These are phyloP conservation scores for Gambusia yucatana DNA, from an alignment of 2,797 vertebrate genomes.

Conservation along the genomic window DNA sequence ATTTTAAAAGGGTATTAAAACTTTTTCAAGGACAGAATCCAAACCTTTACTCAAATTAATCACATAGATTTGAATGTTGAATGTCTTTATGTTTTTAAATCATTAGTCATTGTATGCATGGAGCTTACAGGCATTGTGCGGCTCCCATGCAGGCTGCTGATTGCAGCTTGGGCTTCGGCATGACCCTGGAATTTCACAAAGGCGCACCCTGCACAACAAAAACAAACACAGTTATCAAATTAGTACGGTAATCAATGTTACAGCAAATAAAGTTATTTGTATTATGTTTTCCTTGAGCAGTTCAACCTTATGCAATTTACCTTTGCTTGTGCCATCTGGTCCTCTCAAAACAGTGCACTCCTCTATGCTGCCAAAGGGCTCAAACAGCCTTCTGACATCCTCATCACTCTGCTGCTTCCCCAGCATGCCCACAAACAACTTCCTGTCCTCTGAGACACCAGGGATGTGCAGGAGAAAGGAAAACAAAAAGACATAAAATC, in stretches of 20 bases:
- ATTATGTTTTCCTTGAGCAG: not conserved
- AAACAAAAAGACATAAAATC: constrained; percentile 18
- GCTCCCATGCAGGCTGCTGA: constrained; percentile 91
- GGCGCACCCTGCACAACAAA: constrained; percentile 83
- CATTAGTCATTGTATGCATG: constrained; percentile 3
- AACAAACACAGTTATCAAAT: constrained; percentile 22
- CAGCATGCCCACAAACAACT: constrained; percentile 95
- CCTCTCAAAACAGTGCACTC: constrained; percentile 94
- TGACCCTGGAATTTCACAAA: constrained; percentile 96
- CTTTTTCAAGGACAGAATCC: constrained; percentile 3
- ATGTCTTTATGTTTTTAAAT: constrained; percentile 14
- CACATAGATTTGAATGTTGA: not conserved
- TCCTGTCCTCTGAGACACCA: constrained; percentile 87
- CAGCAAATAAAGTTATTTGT: not conserved
- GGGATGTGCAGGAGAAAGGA: constrained; percentile 18
- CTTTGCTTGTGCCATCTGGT: constrained; percentile 94
- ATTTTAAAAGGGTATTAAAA: not conserved
- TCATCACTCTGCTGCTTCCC: constrained; percentile 95
- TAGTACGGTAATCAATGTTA: not conserved
- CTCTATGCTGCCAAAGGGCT: constrained; percentile 91
- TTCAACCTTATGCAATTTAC: constrained; percentile 59
- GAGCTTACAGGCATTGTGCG: constrained; percentile 89
- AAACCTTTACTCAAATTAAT: not conserved
- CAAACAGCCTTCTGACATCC: constrained; percentile 91
- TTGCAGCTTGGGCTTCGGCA: constrained; percentile 91